Evolutionary conservation across 2,113 vertebrate species (phyloP).

Genomic region (Mesoclemmys tuberculata): DNA sequence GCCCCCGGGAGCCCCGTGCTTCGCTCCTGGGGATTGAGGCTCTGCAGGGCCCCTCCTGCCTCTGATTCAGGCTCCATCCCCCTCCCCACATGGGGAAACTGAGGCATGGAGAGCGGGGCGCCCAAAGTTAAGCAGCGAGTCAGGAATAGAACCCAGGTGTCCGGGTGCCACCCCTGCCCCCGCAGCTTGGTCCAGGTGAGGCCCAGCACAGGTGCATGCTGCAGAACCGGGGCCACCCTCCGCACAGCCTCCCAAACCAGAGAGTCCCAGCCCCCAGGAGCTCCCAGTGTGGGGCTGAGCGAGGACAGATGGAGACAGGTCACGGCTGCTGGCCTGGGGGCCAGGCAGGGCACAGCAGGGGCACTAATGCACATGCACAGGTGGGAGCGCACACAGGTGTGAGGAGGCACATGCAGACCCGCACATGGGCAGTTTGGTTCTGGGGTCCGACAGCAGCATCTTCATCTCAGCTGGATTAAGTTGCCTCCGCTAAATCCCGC

Average conservation of each 20-base stretch:
- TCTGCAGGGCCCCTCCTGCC: no score
- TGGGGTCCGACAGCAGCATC: not conserved
- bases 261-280: no score
- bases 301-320: not conserved
- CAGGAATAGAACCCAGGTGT: not conserved
- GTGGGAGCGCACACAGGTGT: not conserved
- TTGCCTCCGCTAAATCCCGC: not conserved
- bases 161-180: fast-evolving
- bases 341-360: not conserved
- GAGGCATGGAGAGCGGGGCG: not conserved
- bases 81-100: not conserved
- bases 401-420: not conserved
- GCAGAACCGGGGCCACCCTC: not conserved
- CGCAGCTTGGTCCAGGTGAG: not conserved
- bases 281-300: not conserved
- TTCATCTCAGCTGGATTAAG: not conserved
- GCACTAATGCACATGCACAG: not conserved
- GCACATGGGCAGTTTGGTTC: not conserved
- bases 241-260: fast-evolving
- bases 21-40: not conserved
- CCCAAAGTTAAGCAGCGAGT: fast-evolving
- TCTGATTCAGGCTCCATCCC: not conserved
- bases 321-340: no score
- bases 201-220: not conserved
- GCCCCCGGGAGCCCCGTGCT: not conserved